Evolutionary conservation across 2,797 vertebrate species (phyloP).

Genomic region (Parauchenoglanis ngamensis): DNA sequence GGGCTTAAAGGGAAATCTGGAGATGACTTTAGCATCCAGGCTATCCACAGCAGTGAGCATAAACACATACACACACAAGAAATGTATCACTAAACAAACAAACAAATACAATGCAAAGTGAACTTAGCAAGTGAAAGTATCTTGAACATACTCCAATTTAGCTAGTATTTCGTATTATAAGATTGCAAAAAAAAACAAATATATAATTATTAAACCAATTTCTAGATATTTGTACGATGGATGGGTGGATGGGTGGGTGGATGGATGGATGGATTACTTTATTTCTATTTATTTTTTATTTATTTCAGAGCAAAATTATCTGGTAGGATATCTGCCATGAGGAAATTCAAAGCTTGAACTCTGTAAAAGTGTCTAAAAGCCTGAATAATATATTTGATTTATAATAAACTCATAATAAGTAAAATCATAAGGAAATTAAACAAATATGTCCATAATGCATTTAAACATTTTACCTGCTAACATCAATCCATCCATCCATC

Average conservation of each 20-base stretch:
- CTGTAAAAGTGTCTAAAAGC: neutral
- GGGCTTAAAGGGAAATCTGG: constrained; percentile 93
- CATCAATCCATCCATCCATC: neutral
- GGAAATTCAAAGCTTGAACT: neutral
- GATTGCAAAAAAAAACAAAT: neutral
- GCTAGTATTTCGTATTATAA: neutral
- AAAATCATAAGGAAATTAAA: neutral
- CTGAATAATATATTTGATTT: neutral
- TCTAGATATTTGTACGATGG: neutral
- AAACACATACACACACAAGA: constrained; percentile 9
- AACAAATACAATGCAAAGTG: neutral
- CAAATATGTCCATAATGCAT: neutral
- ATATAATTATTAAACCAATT: neutral
- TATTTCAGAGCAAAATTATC: neutral
- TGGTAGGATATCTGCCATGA: neutral
- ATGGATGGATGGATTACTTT: too few species aligned
- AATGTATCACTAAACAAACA: neutral
- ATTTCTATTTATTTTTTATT: neutral
- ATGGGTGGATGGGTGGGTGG: too few species aligned
- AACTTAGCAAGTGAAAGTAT: neutral
- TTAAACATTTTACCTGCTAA: neutral
- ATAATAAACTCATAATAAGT: neutral
- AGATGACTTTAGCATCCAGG: constrained; percentile 92
- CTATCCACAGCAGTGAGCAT: constrained; percentile 89
- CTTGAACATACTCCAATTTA: neutral